A percentile compares a stretch with the other conserved stretches of the same genome.
Evolutionary conservation across 1,140 invertebrate species (phyloP).

Genomic region (Catajapyx aquilonaris): DNA sequence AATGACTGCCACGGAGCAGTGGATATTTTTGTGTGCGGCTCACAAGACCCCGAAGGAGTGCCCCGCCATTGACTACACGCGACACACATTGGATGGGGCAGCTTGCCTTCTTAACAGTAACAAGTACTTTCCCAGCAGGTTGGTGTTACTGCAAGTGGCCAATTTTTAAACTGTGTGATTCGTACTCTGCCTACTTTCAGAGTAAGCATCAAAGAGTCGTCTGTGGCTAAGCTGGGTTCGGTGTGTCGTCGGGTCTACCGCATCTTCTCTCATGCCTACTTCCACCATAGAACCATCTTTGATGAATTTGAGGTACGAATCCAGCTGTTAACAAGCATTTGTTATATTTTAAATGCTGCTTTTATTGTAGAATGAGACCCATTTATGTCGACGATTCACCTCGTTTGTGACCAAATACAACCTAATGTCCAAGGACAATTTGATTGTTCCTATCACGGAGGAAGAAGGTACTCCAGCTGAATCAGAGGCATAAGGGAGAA

Average conservation of each 20-base stretch:
- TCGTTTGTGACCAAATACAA: constrained; percentile 97
- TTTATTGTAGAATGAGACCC: constrained; percentile 54
- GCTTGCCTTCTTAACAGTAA: constrained; percentile 97
- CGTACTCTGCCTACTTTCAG: constrained; percentile 31
- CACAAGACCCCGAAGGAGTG: constrained; percentile 99
- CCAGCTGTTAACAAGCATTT: not conserved
- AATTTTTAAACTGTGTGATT: constrained; percentile 1
- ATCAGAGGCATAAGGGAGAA: constrained; percentile 48
- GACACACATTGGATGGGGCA: constrained; percentile 97
- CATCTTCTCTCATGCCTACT: constrained; percentile 99
- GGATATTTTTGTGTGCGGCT: constrained; percentile 99
- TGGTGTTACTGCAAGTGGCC: constrained; percentile 11
- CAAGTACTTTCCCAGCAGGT: constrained; percentile 99
- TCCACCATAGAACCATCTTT: constrained; percentile 90
- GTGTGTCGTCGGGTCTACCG: constrained; percentile 95
- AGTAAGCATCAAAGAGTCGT: constrained; percentile 97
- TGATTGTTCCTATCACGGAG: constrained; percentile 90
- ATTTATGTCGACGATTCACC: constrained; percentile 88
- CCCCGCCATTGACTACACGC: constrained; percentile 96
- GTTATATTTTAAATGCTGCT: constrained; percentile 4
- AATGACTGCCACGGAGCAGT: constrained; percentile 99
- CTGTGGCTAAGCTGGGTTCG: constrained; percentile 91
- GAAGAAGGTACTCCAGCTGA: constrained; percentile 42
- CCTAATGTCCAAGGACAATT: constrained; percentile 93
- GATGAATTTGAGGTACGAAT: constrained; percentile 77